These are phyloP conservation scores for Anguilla pacifica DNA, from an alignment of 2,797 vertebrate genomes.

Conservation along the genomic window DNA sequence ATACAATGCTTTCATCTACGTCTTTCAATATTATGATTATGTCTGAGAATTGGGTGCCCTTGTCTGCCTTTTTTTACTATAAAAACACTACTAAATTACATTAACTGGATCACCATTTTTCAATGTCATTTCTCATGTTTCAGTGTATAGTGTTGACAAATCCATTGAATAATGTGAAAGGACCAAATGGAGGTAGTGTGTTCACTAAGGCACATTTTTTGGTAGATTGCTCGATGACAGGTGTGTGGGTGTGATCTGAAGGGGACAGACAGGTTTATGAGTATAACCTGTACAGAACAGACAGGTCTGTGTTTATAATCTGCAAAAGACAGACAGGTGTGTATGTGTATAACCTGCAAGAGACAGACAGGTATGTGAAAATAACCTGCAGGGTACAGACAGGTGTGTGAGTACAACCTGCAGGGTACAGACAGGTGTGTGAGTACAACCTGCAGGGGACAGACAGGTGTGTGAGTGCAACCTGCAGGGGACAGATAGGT, in stretches of 20 bases:
- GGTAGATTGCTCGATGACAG: background rate
- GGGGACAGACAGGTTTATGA: too few relatives aligned
- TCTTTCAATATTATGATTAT: constrained; percentile 26
- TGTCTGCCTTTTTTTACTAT: background rate
- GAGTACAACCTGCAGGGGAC: background rate
- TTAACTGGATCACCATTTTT: background rate
- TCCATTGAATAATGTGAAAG: background rate
- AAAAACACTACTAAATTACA: background rate
- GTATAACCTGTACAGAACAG: too few relatives aligned
- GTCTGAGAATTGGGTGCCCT: constrained; percentile 33
- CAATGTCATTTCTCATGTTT: constrained; percentile 22
- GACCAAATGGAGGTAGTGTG: background rate
- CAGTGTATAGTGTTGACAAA: background rate
- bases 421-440: background rate
- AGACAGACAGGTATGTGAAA: background rate
- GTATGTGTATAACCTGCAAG: background rate
- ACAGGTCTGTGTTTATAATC: too few relatives aligned
- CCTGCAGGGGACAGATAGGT: background rate
- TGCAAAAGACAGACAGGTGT: background rate
- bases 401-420: background rate
- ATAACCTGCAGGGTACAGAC: background rate
- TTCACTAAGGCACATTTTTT: background rate
- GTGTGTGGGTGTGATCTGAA: background rate
- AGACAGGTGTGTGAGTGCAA: background rate
- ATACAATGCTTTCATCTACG: constrained; percentile 19